Base-by-base conservation (phyloP, 1,140 invertebrate genomes). In the Cryptotermes secundus region DNA sequence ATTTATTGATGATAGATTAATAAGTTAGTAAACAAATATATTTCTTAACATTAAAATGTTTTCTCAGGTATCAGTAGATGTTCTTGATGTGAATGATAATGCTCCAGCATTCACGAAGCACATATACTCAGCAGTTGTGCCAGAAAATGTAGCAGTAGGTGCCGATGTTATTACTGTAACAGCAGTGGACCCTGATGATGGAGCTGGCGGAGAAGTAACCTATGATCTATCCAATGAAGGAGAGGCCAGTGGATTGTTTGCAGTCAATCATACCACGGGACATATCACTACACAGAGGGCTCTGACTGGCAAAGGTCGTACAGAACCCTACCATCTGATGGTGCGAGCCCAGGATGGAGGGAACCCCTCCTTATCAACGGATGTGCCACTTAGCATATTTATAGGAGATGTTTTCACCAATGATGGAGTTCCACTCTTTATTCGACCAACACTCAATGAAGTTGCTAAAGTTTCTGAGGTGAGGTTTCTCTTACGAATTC, bases 21-120 rank as follows among this genome's bases (percentile, higher is more conserved):
- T 49, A 49, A 49, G 45, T 1, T 1, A 22, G 3, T 49, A 49
- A 14, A 49, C 22, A 19, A n/a, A n/a, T n/a, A 49, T 49, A 49
- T 49, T 49, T 19, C 3, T 49, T 49, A 49, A 19, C 14, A 49
- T 49, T 16, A 19, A 14, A 22, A 1, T 22, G 45, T 49, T 26
- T 72, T 82, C n/a, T 84, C 79, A 86, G 85, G 81, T 96, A 0
- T 91, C 92, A 0, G 91, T 97, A 9, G 94, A 96, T 86, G 92
- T 97, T 7, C 88, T 95, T 0, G 96, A 97, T 88, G 94, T 96
- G 0, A 97, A 97, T 87, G 96, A 97, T 86, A 97, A 96, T 88
- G 91, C 94, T 31, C 95, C 95, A 0, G 87, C 85, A 45, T 90
- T 91, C 89, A 34, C 89, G 89, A 79, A 85, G 34, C 80, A 85